phyloP scores from a whole-genome alignment of 2,113 vertebrate genomes.

The Melanerpes aurifrons region DNA sequence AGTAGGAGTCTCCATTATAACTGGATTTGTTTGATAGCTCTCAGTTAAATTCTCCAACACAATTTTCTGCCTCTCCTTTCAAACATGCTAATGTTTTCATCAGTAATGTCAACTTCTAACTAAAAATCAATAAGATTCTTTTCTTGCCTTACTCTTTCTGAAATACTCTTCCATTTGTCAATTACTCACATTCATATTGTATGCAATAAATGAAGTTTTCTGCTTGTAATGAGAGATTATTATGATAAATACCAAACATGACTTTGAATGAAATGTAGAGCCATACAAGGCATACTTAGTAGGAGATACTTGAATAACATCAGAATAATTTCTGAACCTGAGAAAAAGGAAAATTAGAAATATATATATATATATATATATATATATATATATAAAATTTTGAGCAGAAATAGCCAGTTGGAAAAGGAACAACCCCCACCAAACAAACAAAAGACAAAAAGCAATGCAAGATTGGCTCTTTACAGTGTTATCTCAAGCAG shows the following conservation, averaged over 20 bases:
- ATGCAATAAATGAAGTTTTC: conserved; percentile 21
- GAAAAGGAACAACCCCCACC: neutral
- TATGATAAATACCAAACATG: conserved; percentile 48
- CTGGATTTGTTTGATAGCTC: neutral
- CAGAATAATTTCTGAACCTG: neutral
- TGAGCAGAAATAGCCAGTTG: neutral
- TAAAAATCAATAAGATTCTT: neutral
- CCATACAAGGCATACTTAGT: neutral
- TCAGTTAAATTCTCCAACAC: neutral
- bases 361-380: neutral
- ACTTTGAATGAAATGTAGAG: conserved; percentile 38
- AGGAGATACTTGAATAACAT: neutral
- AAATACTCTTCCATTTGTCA: neutral
- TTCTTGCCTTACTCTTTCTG: neutral
- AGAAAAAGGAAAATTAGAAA: neutral
- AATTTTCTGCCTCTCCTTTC: neutral
- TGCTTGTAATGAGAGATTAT: neutral
- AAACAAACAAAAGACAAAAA: neutral
- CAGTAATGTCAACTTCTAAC: neutral
- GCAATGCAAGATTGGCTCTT: neutral
- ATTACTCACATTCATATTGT: neutral
- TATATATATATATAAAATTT: neutral
- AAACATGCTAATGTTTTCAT: neutral
- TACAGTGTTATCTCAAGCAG: neutral
- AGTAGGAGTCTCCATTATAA: neutral